Evolutionary conservation across 1,140 invertebrate genomes (phyloP).

Genomic region (Pogonognathellus flavescens): DNA sequence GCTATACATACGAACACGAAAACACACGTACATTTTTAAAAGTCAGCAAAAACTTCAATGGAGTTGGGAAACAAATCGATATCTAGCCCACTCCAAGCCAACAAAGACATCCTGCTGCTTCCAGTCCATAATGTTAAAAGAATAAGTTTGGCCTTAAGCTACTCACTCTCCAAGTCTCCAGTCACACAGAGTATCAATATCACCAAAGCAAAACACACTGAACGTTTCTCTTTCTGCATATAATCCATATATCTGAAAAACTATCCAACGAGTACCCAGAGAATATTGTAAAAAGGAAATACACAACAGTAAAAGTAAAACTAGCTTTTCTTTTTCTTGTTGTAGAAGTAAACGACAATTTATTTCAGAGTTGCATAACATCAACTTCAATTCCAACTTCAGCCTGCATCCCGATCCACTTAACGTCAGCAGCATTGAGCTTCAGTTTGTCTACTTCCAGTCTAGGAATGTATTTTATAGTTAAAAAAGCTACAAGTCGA

Average conservation of each 20-base stretch:
- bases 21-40: not conserved
- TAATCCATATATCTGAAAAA: not conserved
- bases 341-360: conserved; percentile 4
- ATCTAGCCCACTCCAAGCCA: not conserved
- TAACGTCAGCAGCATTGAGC: too few species aligned
- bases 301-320: not conserved
- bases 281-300: too few species aligned
- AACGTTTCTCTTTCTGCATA: too few species aligned
- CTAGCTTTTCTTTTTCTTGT: not conserved
- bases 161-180: too few species aligned
- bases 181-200: too few species aligned
- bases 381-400: not conserved
- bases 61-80: conserved; percentile 26
- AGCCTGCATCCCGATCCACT: not conserved
- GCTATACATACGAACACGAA: not conserved
- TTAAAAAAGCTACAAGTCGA: conserved; percentile 12
- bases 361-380: conserved; percentile 29
- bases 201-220: too few species aligned
- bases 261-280: not conserved
- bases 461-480: not conserved
- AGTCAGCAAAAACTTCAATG: conserved; percentile 29
- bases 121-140: too few species aligned
- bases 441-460: too few species aligned
- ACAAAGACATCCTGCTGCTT: too few species aligned
- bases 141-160: too few species aligned